phyloP scores from a whole-genome alignment of 2,113 vertebrate species.

The Agapornis roseicollis region DNA sequence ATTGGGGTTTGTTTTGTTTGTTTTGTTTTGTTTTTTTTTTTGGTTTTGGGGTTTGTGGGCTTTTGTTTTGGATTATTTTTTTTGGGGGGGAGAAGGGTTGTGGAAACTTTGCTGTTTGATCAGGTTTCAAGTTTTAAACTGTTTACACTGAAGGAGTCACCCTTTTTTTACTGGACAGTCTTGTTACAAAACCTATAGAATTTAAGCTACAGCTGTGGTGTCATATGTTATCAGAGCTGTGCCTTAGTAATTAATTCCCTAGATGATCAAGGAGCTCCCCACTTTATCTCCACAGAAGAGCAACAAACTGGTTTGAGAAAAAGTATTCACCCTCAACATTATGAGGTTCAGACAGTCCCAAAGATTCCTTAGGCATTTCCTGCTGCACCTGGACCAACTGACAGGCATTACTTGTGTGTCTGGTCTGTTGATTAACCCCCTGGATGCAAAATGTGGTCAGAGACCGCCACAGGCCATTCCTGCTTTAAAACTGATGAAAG shows the following conservation, averaged over 20 bases:
- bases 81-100: neutral
- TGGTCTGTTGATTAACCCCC: neutral
- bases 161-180: neutral
- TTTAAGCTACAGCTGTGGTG: neutral
- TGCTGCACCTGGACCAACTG: neutral
- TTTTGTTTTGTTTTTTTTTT: neutral
- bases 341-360: neutral
- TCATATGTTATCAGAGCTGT: neutral
- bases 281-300: neutral
- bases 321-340: neutral
- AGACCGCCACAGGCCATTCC: accelerated
- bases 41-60: too few relatives aligned
- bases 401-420: neutral
- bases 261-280: neutral
- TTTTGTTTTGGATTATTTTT: neutral
- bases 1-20: neutral
- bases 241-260: neutral
- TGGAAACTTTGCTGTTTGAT: neutral
- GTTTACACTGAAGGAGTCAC: neutral
- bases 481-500: neutral
- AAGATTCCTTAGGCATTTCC: neutral
- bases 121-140: neutral
- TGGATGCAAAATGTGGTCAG: neutral
- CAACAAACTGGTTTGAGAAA: neutral
- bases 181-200: neutral